phyloP scores from a whole-genome alignment of 2,113 vertebrate species.

The Corythaeola cristata region DNA sequence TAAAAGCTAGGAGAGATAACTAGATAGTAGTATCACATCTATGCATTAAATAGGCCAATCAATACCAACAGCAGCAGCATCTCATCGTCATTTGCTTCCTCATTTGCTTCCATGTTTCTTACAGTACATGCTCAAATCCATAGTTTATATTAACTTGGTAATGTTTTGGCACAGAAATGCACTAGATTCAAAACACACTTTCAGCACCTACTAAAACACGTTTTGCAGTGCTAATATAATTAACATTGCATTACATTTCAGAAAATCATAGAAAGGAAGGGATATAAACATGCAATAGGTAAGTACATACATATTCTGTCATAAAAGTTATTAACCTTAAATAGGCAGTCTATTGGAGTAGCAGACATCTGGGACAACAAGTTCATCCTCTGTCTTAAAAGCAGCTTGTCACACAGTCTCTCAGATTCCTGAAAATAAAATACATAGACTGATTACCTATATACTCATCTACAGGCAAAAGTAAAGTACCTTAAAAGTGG shows the following conservation, averaged over 20 bases:
- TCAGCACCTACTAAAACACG: neutral
- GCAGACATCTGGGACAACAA: slow-evolving; percentile 85
- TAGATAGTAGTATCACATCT: neutral
- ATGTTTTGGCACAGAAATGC: neutral
- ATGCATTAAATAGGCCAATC: neutral
- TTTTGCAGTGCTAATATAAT: neutral
- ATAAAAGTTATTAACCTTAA: slow-evolving; percentile 81
- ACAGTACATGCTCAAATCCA: rapidly evolving
- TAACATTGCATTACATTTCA: neutral
- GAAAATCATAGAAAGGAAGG: neutral
- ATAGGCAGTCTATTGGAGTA: slow-evolving; percentile 86
- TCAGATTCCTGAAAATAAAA: slow-evolving; percentile 79
- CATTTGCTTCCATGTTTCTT: neutral
- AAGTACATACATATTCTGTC: neutral
- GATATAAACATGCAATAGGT: neutral
- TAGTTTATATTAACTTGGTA: neutral
- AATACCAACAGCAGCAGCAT: neutral
- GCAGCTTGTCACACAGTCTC: slow-evolving; percentile 79
- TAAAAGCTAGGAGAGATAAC: neutral
- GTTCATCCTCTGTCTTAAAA: slow-evolving; percentile 89
- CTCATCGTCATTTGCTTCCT: neutral
- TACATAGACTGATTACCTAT: neutral
- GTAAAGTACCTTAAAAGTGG: neutral
- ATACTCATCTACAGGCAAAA: neutral
- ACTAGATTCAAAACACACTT: neutral